Percentiles rank a stretch among this genome's conserved stretches.
These are phyloP conservation scores for Spodoptera picta DNA, from an alignment of 2,888 invertebrate genomes.

Conservation along the genomic window DNA sequence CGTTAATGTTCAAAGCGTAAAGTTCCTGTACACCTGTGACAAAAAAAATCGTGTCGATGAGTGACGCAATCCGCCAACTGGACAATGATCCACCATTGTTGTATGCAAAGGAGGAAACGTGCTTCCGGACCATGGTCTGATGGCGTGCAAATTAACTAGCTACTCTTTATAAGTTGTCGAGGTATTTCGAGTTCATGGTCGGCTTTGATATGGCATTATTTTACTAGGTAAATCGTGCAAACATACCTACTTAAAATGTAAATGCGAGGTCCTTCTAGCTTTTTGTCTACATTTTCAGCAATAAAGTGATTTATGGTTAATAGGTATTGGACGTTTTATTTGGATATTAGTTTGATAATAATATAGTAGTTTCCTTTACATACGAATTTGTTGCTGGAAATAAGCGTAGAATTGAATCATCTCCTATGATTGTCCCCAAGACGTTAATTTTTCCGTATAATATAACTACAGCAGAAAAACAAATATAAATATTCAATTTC, in stretches of 20 bases:
- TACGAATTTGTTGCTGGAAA: too few species aligned
- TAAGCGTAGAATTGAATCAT: too few species aligned
- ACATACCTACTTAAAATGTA: too few species aligned
- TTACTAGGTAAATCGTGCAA: too few species aligned
- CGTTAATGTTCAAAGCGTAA: constrained; percentile 16
- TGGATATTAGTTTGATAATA: too few species aligned
- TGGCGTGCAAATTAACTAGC: constrained; percentile 58
- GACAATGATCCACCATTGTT: constrained; percentile 68
- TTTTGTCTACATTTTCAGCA: too few species aligned
- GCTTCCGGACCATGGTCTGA: constrained; percentile 65
- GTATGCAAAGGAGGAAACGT: constrained; percentile 74
- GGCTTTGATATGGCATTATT: neutral
- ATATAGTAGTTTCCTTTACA: too few species aligned
- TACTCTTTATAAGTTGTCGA: constrained; percentile 26
- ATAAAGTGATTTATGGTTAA: too few species aligned
- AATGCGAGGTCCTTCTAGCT: too few species aligned
- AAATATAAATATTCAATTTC: neutral
- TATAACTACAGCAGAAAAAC: neutral
- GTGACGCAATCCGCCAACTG: constrained; percentile 59
- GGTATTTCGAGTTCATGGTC: constrained; percentile 28
- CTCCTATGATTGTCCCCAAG: too few species aligned
- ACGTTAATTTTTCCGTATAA: neutral
- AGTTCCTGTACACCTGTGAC: constrained; percentile 26
- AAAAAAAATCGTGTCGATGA: constrained; percentile 23
- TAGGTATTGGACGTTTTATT: too few species aligned